Evolutionary conservation across 2,113 vertebrate genomes (phyloP), one percentile per base, ranked within the genome.

Genomic region (Pseudorhombus dupliciocellatus): DNA sequence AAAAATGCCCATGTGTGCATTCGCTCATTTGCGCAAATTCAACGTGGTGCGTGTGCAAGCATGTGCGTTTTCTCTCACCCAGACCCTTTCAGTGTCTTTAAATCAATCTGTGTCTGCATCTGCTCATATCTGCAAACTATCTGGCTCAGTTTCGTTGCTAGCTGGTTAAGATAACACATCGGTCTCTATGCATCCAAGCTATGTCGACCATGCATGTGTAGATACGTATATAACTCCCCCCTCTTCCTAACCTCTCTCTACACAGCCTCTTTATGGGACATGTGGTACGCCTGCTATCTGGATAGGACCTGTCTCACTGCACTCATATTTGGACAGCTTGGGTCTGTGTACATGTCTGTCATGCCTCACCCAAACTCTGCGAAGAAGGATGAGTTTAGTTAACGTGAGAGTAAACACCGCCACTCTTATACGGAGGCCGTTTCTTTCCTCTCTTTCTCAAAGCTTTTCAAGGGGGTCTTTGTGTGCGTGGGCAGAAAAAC

Each of bases 321-420:
- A 54, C 75, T 90, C 77, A 73, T 93, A 90, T 93, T 93, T 94
- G 76, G 87, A 93, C 93, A 94, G 91, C 92, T 94, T 93, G 92
- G 81, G 81, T 90, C 76, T 86, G 90, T 93, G 87, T 92, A 90
- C 86, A 91, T 62, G 87, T 89, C 92, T 91, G 91, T 92, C 90
- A 91, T 76, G 87, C 77, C 65, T 84, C 85, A 86, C 83, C 83
- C 77, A 88, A 89, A 88, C 80, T 77, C 73, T 79, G 88, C 86
- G 84, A 88, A 88, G 87, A 91, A 87, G 85, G 88, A 92, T 89
- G 87, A 90, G 88, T 91, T 88, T 83, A 88, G 90, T 85, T 88
- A 86, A 88, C 74, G 61, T 77, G 79, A 73, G 62, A 78, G 80
- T 83, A 89, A 87, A 91, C 90, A 90, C 66, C 73, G 20, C 22